A percentile compares a stretch with the other conserved stretches of the same genome.
phyloP scores from a whole-genome alignment of 2,113 vertebrate genomes.

The Conger conger region DNA sequence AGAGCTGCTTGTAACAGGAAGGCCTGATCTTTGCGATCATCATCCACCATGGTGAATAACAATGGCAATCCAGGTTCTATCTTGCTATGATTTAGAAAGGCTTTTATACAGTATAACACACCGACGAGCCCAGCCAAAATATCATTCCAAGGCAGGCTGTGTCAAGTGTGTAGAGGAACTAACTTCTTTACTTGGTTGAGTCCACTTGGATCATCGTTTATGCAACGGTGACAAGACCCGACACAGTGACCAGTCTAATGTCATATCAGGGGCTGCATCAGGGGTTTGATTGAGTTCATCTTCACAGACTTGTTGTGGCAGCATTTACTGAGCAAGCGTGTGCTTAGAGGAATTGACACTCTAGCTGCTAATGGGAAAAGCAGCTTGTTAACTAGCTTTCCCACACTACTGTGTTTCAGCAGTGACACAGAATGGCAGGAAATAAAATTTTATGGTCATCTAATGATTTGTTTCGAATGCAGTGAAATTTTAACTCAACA shows the following conservation, averaged over 20 bases:
- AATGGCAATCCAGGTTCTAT: neutral
- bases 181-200: neutral
- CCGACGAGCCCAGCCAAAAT: neutral
- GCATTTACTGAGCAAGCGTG: neutral
- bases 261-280: neutral
- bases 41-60: neutral
- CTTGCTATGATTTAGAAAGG: neutral
- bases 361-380: slow-evolving; percentile 28
- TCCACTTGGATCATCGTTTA: neutral
- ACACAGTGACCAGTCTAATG: neutral
- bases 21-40: neutral
- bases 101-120: neutral
- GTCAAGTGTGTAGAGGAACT: neutral
- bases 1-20: too few relatives aligned
- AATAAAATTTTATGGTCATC: slow-evolving; percentile 53
- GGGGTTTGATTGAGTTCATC: neutral
- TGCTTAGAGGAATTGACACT: slow-evolving; percentile 19
- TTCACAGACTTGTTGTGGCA: neutral
- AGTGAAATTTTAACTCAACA: slow-evolving; percentile 27
- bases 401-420: slow-evolving; percentile 36
- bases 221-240: neutral
- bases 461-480: slow-evolving; percentile 55
- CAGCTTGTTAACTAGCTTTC: slow-evolving; percentile 14
- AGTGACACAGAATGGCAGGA: slow-evolving; percentile 48
- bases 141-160: neutral